Evolutionary conservation across 2,888 invertebrate species (phyloP), one percentile per base, ranked within the genome.

Genomic region (Ecdyonurus torrentis): DNA sequence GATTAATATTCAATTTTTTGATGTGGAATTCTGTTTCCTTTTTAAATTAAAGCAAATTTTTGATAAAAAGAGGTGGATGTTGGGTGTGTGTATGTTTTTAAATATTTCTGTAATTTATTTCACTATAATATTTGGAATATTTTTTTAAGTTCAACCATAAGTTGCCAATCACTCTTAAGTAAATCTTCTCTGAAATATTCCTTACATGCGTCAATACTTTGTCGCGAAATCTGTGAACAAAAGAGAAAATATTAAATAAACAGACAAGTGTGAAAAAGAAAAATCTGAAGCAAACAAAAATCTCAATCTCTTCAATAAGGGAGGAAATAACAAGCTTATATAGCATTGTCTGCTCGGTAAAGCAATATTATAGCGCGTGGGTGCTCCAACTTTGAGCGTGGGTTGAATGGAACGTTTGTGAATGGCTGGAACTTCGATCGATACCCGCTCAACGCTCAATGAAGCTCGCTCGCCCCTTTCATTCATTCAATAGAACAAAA

Each of bases 151-250:
- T 99, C 97, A 64, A 98, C 90, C 88, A 99, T 95, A 66, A 99
- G 79, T 74, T 92, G 91, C 99, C 99, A 99, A 75, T 99, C 99
- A 68, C 89, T 85, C 79, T 97, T 99, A 72, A 88, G 79, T 71
- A 99, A 83, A 76, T 99, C 99, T 70, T 97, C 97, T 67, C 99
- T 84, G 85, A 99, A 99, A 78, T 97, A 95, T 71, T 97, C 91
- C 78, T 99, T 99, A 79, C 98, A 97, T 7, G 95, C 97, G 77
- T 99, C 98, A 73, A 99, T 99, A 67, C 96, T 96, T 73, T 96
- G 92, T 63, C 99, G 86, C 61, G 91, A 90, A 72, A 99, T 97
- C 95, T 97, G 84, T 10, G 82, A 79, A 67, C 70, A 68, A 71
- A 70, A 69, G 67, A 67, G 67, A 65, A 62, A 63, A 53, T 60